Base-by-base conservation (phyloP, 1,140 invertebrate species). In the Propsilocerus akamusi region DNA sequence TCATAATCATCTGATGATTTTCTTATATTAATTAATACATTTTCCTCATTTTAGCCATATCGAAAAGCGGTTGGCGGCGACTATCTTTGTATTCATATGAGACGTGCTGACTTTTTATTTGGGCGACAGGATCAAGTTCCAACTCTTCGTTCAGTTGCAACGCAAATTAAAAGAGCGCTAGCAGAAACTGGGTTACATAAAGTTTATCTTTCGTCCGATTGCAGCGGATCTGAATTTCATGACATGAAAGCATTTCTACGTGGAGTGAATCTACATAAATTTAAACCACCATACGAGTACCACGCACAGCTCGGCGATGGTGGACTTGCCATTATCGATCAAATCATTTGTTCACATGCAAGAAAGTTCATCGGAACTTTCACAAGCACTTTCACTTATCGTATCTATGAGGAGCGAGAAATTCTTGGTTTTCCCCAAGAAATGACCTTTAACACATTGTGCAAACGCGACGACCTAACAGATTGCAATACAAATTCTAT, bases 361-460 rank as follows among this genome's bases (percentile, higher is more conserved):
- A 74, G 78, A 60, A 80, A 81, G 71, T 94, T 96, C 62, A 78
- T 96, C 54, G 94, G 95, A 25, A 92, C 89, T 1, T 74, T 83
- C 61, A 87, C 91, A 60, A 97, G 94, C 53, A 98, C 95, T 23
- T 98, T 96, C 68, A 86, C 92, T 11, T 95, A 87, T 63, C 73
- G 94, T 48, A 97, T 97, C 54, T 91, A 96, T 72, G 95, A 98
- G 65, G 94, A 97, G 63, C 73, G 95, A 41, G 93, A 97, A 70
- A 94, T 97, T 53, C 62, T 97, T 17, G 89, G 90, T 5, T 93
- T 94, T 66, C 68, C 74, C 26, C 68, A 74, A 52, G 61, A 78
- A 28, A 81, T 77, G 12, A 97, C 93, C 20, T 97, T 95, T 65
- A 96, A 97, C 67, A 70, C 78, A 51, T 72, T 97, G 12, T 97